Conservation (phyloP, 1,140 invertebrate species). For the Caenorhabditis latens region DNA sequence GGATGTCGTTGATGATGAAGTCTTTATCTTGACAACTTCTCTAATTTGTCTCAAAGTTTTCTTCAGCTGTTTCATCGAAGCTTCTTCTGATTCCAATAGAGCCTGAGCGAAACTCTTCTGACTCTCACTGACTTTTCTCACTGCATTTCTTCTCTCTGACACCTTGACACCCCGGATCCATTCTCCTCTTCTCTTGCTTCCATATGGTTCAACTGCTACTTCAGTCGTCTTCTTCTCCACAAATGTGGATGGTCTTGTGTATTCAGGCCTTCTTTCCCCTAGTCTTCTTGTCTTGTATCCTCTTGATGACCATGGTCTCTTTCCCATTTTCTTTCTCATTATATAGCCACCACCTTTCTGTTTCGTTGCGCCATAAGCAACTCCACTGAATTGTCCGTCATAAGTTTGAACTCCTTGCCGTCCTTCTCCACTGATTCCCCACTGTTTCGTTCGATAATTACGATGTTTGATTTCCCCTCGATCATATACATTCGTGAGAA, state of each 20-base stretch:
- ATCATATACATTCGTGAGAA: slow-evolving; percentile 28
- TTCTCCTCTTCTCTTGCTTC: slow-evolving; percentile 33
- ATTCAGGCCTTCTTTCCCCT: slow-evolving; percentile 7
- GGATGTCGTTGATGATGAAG: neutral
- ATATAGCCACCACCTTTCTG: slow-evolving; percentile 14
- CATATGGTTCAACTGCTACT: slow-evolving; percentile 14
- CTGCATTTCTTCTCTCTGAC: slow-evolving; percentile 20
- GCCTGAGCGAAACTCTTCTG: slow-evolving; percentile 28
- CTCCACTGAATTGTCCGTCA: slow-evolving; percentile 42
- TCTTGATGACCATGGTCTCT: neutral
- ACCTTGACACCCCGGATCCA: slow-evolving; percentile 12
- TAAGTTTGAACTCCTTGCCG: slow-evolving; percentile 30
- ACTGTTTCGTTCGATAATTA: slow-evolving; percentile 38
- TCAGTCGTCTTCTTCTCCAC: slow-evolving; percentile 21
- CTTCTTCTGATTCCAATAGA: slow-evolving; percentile 36
- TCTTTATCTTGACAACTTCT: slow-evolving; percentile 26
- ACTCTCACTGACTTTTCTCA: neutral
- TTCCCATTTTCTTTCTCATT: slow-evolving; percentile 35
- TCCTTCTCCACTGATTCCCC: slow-evolving; percentile 16
- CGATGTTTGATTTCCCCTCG: slow-evolving; percentile 15
- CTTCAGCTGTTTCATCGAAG: slow-evolving; percentile 29
- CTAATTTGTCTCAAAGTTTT: slow-evolving; percentile 40
- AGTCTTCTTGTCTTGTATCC: slow-evolving; percentile 23
- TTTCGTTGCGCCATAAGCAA: slow-evolving; percentile 35
- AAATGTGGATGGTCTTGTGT: slow-evolving; percentile 44